Base-by-base conservation (phyloP, 2,797 vertebrate species). In the Semaprochilodus insignis region DNA sequence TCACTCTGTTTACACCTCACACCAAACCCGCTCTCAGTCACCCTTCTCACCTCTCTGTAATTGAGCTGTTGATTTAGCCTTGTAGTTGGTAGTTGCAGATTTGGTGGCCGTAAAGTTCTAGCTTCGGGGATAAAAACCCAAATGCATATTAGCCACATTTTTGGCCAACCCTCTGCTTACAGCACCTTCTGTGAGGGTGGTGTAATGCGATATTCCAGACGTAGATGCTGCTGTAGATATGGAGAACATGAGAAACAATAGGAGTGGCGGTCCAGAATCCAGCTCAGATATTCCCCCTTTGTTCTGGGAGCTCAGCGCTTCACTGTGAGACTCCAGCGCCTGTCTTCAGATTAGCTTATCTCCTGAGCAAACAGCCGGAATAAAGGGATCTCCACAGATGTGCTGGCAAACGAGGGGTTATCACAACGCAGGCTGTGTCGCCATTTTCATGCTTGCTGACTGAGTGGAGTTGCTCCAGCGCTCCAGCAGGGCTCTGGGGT, bases 191-290 rank as follows among this genome's bases (percentile, higher is more conserved):
- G 81, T 2, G 66, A 73, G 77, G 67, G 81, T 36, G 70, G 78
- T 85, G 92, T 88, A 91, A 93, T 17, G 5, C 60, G 85, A 92
- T 70, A 85, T 88, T 76, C 44, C 16, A 54, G 77, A 84, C 83
- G 88, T 86, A 88, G 77, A 86, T 78, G 65, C n/a, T 81, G 69
- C 77, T 63, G 15, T 34, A 81, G 85, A 83, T 69, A 85, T 59
- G 78, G 31, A n/a, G 8, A n/a, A 31, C 31, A 31, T 62, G 70
- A 74, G 15, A 54, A 27, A 69, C 52, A 27, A 67, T 4, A 65
- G 25, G 27, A 80, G 59, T 78, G 57, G 74, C 21, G 23, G 13
- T 73, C 66, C 4, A 60, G 81, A 81, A 59, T 65, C 66, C 14
- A 54, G n/a, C 59, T 79, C 51, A 70, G 77, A 51, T 75, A 23